phyloP scores from a whole-genome alignment of 2,888 invertebrate species.

The Hydrotaea diabolus region DNA sequence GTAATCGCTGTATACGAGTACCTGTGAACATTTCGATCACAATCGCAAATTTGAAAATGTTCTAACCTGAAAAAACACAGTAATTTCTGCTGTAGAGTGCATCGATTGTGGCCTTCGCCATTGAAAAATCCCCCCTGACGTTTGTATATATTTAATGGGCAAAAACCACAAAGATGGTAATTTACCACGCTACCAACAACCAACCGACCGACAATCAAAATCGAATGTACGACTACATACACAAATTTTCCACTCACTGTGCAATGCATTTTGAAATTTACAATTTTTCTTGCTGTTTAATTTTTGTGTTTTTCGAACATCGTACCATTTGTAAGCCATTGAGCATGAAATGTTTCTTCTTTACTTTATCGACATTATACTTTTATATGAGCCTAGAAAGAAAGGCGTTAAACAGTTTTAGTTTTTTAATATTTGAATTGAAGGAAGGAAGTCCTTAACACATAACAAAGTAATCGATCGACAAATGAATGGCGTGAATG shows the following conservation, averaged over 20 bases:
- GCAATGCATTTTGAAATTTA: background rate
- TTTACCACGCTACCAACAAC: background rate
- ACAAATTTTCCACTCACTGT: no score
- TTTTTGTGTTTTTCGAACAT: slow-evolving; percentile 26
- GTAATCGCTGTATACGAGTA: no score
- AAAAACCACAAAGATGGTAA: background rate
- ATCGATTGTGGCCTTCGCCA: background rate
- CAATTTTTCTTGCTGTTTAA: background rate
- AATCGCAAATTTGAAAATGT: no score
- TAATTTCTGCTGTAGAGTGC: background rate
- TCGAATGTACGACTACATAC: background rate
- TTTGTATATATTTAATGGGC: slow-evolving; percentile 8
- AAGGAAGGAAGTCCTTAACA: slow-evolving; percentile 27
- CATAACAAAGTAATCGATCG: background rate
- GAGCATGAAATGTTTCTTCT: slow-evolving; percentile 20
- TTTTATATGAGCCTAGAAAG: background rate
- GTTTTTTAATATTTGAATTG: background rate
- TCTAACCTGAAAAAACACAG: no score
- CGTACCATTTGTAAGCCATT: slow-evolving; percentile 19
- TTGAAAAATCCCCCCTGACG: background rate
- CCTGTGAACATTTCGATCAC: no score
- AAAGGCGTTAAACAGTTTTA: background rate
- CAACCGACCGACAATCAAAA: slow-evolving; percentile 1
- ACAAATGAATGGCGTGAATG: slow-evolving; percentile 1
- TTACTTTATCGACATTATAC: background rate